phyloP scores from a whole-genome alignment of 2,888 invertebrate genomes.

The Amblyjoppa proteus region DNA sequence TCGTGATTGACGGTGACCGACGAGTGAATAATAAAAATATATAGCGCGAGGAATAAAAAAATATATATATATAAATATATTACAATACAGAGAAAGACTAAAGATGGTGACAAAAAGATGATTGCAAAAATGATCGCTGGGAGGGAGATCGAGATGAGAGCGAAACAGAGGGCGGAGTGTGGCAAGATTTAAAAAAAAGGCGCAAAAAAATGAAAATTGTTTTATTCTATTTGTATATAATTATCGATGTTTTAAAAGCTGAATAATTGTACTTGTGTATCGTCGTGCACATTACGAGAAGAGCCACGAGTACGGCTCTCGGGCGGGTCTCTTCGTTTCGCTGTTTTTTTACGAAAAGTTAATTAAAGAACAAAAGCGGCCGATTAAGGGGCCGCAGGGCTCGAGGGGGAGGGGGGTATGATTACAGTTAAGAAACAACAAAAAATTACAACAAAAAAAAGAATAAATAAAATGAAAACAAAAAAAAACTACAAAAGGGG shows the following conservation, averaged over 20 bases:
- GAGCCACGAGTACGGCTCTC: constrained; percentile 63
- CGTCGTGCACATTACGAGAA: constrained; percentile 75
- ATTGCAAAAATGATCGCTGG: constrained; percentile 63
- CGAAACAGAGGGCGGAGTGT: constrained; percentile 65
- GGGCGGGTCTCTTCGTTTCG: constrained; percentile 16
- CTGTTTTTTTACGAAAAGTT: constrained; percentile 50
- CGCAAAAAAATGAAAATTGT: constrained; percentile 80
- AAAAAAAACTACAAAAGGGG: constrained; percentile 15
- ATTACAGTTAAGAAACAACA: constrained; percentile 5
- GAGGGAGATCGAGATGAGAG: constrained; percentile 71
- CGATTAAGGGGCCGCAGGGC: constrained; percentile 52
- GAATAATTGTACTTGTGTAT: constrained; percentile 76
- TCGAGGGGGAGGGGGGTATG: constrained; percentile 35
- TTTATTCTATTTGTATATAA: constrained; percentile 85
- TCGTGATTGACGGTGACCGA: constrained; percentile 35
- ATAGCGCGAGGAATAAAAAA: constrained; percentile 10
- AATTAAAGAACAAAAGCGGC: constrained; percentile 43
- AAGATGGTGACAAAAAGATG: constrained; percentile 14
- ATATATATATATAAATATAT: constrained; percentile 34
- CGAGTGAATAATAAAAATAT: constrained; percentile 25
- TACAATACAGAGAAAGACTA: constrained; percentile 17
- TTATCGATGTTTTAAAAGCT: constrained; percentile 84
- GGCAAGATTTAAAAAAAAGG: constrained; percentile 71
- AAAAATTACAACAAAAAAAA: neutral
- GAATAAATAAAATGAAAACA: neutral